Evolutionary conservation across 1,140 invertebrate species (phyloP).

Genomic region (Magallana gigas): DNA sequence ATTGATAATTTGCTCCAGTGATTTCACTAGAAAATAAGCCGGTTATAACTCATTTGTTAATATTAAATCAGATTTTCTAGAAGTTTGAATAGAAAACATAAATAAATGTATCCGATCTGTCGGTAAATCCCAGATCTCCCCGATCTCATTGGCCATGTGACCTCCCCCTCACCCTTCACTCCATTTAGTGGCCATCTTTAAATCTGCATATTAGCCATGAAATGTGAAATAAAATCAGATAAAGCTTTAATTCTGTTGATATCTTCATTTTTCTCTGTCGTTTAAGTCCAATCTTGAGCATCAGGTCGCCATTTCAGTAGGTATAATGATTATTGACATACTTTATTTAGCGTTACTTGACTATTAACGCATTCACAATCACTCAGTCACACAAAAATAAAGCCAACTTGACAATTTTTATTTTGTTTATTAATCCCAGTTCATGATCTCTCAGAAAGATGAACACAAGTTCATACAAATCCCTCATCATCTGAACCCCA

Average conservation of each 20-base stretch:
- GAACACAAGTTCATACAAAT: no score
- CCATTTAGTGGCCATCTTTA: not conserved
- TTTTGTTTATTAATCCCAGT: no score
- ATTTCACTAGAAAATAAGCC: not conserved
- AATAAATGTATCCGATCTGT: constrained; percentile 12
- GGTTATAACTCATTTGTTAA: constrained; percentile 1
- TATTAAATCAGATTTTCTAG: constrained; percentile 15
- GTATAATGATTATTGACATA: no score
- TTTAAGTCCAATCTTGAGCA: not conserved
- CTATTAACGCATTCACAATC: no score
- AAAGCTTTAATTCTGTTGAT: not conserved
- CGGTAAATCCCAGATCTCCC: not conserved
- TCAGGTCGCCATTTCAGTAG: not conserved
- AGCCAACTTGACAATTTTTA: not conserved
- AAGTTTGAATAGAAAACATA: not conserved
- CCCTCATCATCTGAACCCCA: no score
- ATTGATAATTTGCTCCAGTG: not conserved
- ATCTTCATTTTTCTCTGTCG: not conserved
- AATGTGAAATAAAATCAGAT: constrained; percentile 33
- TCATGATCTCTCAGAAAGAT: no score
- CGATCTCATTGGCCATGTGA: not conserved
- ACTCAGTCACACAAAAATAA: not conserved
- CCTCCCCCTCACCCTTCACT: not conserved
- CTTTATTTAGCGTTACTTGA: no score
- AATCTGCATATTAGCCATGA: constrained; percentile 14